phyloP scores from a whole-genome alignment of 2,888 invertebrate species.

The Stramonita haemastoma region DNA sequence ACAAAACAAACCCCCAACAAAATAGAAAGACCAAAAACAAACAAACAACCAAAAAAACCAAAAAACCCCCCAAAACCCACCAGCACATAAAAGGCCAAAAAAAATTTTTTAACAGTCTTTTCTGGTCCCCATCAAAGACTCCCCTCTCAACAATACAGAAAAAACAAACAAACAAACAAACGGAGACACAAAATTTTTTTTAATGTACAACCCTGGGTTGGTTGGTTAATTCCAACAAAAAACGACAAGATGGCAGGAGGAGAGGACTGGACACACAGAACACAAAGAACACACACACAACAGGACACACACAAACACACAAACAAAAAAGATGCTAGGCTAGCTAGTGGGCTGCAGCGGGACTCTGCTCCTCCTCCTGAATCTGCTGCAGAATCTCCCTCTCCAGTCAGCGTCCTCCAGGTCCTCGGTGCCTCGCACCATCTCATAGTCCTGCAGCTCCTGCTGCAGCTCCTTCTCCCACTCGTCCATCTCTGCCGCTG shows the following conservation, averaged over 20 bases:
- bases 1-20: neutral
- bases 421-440: constrained; percentile 81
- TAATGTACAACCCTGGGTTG: neutral
- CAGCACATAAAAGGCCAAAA: too few species aligned
- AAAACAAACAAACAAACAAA: too few species aligned
- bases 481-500: constrained; percentile 59
- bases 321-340: too few species aligned
- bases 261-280: too few species aligned
- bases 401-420: constrained; percentile 82
- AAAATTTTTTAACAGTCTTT: too few species aligned
- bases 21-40: neutral
- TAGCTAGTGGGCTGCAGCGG: neutral
- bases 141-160: too few species aligned
- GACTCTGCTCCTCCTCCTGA: constrained; percentile 77
- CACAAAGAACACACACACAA: too few species aligned
- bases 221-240: neutral
- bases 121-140: too few species aligned
- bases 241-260: too few species aligned
- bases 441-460: constrained; percentile 95
- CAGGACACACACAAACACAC: too few species aligned
- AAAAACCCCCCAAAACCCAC: too few species aligned
- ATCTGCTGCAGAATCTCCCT: constrained; percentile 85
- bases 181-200: too few species aligned
- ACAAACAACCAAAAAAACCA: neutral
- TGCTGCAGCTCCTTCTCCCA: constrained; percentile 98